Conservation (phyloP, 2,888 invertebrate genomes). For the Globia sparganii region DNA sequence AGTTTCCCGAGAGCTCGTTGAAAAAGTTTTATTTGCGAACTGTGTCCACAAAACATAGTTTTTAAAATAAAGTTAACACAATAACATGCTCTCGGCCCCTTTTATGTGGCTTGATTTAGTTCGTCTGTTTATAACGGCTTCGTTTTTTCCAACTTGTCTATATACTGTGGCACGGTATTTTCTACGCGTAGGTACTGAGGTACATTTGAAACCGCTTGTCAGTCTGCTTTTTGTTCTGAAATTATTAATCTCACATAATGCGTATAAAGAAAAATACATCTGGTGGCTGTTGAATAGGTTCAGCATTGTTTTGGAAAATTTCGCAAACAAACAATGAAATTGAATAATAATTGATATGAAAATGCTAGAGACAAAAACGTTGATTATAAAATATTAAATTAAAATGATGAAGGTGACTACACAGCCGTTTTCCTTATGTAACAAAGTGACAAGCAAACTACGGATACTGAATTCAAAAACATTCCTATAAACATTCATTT, state of each 20-base stretch:
- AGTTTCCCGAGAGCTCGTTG: conserved; percentile 9
- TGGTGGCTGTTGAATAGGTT: conserved; percentile 19
- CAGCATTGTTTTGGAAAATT: conserved; percentile 6
- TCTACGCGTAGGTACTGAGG: neutral
- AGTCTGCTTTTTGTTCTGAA: conserved; percentile 5
- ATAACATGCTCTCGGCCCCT: neutral
- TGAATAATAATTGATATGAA: neutral
- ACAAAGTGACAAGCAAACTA: neutral
- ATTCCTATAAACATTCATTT: conserved; percentile 10
- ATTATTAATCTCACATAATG: neutral
- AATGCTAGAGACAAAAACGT: neutral
- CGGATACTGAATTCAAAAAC: conserved; percentile 12
- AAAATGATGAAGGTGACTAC: neutral
- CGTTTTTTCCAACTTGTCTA: neutral
- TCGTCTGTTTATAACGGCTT: conserved; percentile 31
- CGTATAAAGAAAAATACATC: conserved; percentile 20
- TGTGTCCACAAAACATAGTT: conserved; percentile 11
- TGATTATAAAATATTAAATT: conserved; percentile 1
- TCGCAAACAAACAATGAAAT: conserved; percentile 1
- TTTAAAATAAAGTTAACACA: conserved; percentile 37
- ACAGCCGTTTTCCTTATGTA: neutral
- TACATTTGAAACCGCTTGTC: conserved; percentile 8
- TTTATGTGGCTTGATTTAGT: conserved; percentile 26
- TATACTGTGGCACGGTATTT: neutral
- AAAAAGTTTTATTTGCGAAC: conserved; percentile 25